Evolutionary conservation across 2,797 vertebrate genomes (phyloP).

Genomic region (Pangasius macronema): DNA sequence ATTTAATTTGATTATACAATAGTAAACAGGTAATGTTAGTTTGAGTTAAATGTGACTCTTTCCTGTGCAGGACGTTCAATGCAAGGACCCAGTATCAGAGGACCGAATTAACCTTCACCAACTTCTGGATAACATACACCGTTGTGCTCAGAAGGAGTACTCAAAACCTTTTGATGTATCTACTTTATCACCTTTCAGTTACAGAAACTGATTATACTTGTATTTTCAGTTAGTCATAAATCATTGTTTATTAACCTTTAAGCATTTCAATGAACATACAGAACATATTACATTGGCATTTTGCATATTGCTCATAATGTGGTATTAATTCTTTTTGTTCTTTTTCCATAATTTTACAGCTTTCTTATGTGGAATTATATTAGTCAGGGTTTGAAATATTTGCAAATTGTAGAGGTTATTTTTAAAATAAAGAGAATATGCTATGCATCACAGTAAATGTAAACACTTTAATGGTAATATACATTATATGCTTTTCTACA

Average conservation of each 20-base stretch:
- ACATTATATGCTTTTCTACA: not conserved
- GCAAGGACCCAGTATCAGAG: not conserved
- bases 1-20: not conserved
- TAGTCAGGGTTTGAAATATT: not conserved
- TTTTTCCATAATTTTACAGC: not conserved
- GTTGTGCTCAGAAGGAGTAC: slow-evolving; percentile 6
- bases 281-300: not conserved
- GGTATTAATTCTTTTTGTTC: not conserved
- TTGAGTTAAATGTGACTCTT: not conserved
- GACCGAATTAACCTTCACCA: not conserved
- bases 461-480: not conserved
- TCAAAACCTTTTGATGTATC: not conserved
- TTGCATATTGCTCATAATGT: not conserved
- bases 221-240: not conserved
- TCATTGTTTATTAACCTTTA: not conserved
- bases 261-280: not conserved
- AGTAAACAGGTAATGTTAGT: not conserved
- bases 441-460: not conserved
- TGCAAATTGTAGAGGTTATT: not conserved
- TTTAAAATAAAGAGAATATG: not conserved
- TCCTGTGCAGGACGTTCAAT: not conserved
- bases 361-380: not conserved
- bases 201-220: not conserved
- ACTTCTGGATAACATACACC: slow-evolving; percentile 16
- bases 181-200: not conserved